Evolutionary conservation across 2,113 vertebrate genomes (phyloP).

Genomic region (Aplodontia rufa): DNA sequence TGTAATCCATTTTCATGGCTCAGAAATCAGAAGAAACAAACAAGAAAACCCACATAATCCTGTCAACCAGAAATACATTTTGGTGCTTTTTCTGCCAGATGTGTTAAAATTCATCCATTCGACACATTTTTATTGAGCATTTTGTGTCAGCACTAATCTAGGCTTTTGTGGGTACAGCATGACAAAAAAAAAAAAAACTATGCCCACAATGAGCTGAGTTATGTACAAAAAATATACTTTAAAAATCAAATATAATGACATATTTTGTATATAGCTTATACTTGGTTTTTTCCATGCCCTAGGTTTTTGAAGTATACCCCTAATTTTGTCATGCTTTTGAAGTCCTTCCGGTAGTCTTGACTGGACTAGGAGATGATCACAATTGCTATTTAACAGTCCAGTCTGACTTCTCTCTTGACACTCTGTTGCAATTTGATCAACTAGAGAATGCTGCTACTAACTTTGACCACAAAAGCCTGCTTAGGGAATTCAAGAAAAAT

Average conservation of each 20-base stretch:
- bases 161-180: not conserved
- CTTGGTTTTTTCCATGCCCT: not conserved
- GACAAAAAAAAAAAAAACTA: slow-evolving; percentile 7
- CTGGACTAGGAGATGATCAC: not conserved
- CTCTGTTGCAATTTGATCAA: not conserved
- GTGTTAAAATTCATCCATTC: not conserved
- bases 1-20: not conserved
- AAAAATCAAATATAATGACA: not conserved
- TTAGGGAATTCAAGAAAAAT: not conserved
- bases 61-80: not conserved
- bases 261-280: not conserved
- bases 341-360: not conserved
- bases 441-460: not conserved
- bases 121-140: not conserved
- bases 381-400: not conserved
- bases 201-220: not conserved
- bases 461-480: not conserved
- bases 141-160: not conserved
- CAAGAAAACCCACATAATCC: not conserved
- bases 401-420: not conserved
- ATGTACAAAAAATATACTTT: not conserved
- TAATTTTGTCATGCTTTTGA: slow-evolving; percentile 8
- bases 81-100: not conserved
- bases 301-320: not conserved
- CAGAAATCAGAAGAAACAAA: not conserved